Conservation (phyloP, 1,140 invertebrate species). For the Chrysopa pallens region DNA sequence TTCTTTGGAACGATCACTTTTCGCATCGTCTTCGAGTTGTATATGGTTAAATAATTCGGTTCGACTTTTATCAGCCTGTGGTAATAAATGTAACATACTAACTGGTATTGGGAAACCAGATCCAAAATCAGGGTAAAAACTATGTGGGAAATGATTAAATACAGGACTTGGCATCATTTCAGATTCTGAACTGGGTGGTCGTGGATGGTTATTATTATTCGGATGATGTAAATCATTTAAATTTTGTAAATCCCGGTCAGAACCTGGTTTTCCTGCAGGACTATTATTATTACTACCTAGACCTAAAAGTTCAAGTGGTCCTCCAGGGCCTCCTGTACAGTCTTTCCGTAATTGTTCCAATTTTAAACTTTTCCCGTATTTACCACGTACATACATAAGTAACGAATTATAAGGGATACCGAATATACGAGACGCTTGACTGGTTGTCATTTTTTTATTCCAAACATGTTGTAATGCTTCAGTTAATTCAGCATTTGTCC, state of each 20-base stretch:
- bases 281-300: constrained; percentile 48
- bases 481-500: constrained; percentile 78
- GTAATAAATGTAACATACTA: constrained; percentile 63
- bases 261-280: constrained; percentile 24
- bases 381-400: constrained; percentile 81
- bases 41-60: constrained; percentile 31
- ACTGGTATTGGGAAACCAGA: constrained; percentile 63
- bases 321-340: constrained; percentile 49
- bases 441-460: constrained; percentile 90
- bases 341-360: constrained; percentile 72
- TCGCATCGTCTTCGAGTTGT: constrained; percentile 40
- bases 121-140: constrained; percentile 64
- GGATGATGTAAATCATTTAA: constrained; percentile 19
- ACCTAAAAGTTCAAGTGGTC: constrained; percentile 42
- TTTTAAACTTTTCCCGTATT: constrained; percentile 77
- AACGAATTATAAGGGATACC: constrained; percentile 83
- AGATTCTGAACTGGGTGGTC: constrained; percentile 39
- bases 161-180: constrained; percentile 32
- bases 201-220: constrained; percentile 19
- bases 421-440: constrained; percentile 73
- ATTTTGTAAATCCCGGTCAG: constrained; percentile 13
- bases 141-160: constrained; percentile 51
- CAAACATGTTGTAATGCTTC: constrained; percentile 77
- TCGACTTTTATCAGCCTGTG: constrained; percentile 51
- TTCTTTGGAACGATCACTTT: constrained; percentile 36